Conservation (phyloP, 2,113 vertebrate species). For the Phylloscopus trochiloides region DNA sequence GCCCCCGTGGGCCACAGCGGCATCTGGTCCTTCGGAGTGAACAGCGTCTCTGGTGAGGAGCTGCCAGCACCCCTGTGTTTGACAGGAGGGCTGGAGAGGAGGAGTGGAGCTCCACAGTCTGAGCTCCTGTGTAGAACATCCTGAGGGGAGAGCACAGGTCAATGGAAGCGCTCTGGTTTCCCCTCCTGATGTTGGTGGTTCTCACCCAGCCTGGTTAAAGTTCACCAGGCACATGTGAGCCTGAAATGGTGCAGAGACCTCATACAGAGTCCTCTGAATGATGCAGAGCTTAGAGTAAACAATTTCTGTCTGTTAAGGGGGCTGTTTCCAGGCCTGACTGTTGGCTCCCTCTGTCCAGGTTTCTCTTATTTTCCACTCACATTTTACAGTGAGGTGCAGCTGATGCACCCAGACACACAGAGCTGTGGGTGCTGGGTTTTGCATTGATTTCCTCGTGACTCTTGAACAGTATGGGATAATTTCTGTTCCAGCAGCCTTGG, state of each 20-base stretch:
- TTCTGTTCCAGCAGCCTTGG: background rate
- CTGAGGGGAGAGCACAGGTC: background rate
- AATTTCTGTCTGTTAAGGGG: background rate
- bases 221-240: background rate
- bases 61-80: too few species aligned
- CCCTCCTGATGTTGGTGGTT: background rate
- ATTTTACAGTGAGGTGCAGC: background rate
- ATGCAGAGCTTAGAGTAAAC: background rate
- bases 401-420: background rate
- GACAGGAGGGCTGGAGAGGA: background rate
- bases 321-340: background rate
- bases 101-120: background rate
- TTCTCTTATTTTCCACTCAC: background rate
- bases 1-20: conserved; percentile 95
- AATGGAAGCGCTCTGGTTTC: accelerated
- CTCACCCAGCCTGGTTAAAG: background rate
- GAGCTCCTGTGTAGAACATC: accelerated
- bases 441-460: background rate
- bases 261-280: background rate
- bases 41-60: conserved; percentile 85
- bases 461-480: background rate
- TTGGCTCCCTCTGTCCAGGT: background rate
- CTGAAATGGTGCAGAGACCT: background rate
- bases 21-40: conserved; percentile 98
- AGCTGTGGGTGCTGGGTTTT: background rate